A percentile compares a stretch with the other conserved stretches of the same genome.
Conservation (phyloP, 2,888 invertebrate species). For the Ischnus inquisitorius region DNA sequence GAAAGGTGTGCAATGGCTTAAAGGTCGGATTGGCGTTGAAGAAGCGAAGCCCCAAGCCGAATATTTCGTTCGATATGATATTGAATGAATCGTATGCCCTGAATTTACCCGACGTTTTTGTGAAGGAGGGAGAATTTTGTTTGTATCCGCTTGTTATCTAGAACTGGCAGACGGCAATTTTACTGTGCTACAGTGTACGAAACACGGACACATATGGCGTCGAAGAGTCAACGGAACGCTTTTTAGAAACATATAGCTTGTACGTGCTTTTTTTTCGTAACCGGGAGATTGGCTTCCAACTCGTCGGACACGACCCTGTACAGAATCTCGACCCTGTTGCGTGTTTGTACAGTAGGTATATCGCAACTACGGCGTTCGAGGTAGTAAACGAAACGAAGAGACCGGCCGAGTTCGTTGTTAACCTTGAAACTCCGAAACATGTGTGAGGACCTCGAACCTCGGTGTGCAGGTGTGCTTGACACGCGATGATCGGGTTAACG, state of each 20-base stretch:
- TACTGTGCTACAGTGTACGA: neutral
- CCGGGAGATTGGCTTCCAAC: conserved; percentile 14
- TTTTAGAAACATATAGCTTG: neutral
- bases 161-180: neutral
- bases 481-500: neutral
- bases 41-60: neutral
- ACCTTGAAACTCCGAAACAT: conserved; percentile 31
- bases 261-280: conserved; percentile 27
- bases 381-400: conserved; percentile 7
- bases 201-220: neutral
- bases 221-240: neutral
- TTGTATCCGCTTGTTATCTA: neutral
- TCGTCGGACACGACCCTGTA: conserved; percentile 22
- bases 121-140: neutral
- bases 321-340: conserved; percentile 48
- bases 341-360: neutral
- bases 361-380: neutral
- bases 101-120: neutral
- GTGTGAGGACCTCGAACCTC: neutral
- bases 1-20: neutral
- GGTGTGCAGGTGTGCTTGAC: conserved; percentile 19
- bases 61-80: neutral
- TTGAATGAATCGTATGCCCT: neutral
- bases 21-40: conserved; percentile 1
- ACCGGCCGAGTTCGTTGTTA: neutral